phyloP scores from a whole-genome alignment of 2,888 invertebrate species.

The Parapristionchus giblindavisi region DNA sequence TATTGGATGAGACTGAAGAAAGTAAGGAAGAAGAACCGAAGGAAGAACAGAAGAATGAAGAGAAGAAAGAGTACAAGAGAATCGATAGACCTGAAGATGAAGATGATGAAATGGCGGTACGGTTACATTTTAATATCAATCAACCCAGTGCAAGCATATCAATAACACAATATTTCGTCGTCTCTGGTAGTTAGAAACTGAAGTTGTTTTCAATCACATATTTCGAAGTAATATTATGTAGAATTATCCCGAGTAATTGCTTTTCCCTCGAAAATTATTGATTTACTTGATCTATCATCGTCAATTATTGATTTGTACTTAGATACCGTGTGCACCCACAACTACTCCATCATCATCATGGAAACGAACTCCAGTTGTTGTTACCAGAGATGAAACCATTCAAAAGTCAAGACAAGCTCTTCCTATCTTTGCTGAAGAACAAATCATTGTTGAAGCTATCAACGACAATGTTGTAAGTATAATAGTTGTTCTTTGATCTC shows the following conservation, averaged over 20 bases:
- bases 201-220: too few species aligned
- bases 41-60: slow-evolving; percentile 38
- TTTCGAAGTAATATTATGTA: too few species aligned
- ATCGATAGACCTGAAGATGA: slow-evolving; percentile 33
- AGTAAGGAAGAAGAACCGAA: slow-evolving; percentile 34
- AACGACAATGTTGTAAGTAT: slow-evolving; percentile 80
- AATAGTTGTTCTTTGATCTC: background rate
- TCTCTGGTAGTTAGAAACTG: too few species aligned
- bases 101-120: slow-evolving; percentile 24
- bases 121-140: too few species aligned
- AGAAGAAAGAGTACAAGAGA: slow-evolving; percentile 36
- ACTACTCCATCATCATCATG: slow-evolving; percentile 22
- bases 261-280: too few species aligned
- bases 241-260: too few species aligned
- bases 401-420: slow-evolving; percentile 71
- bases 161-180: too few species aligned
- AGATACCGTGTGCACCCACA: slow-evolving; percentile 11
- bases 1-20: slow-evolving; percentile 30
- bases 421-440: slow-evolving; percentile 83
- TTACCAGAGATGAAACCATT: slow-evolving; percentile 12
- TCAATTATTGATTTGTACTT: too few species aligned
- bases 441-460: slow-evolving; percentile 89
- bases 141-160: too few species aligned
- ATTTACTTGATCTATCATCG: too few species aligned
- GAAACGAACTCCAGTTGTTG: slow-evolving; percentile 29